Base-by-base conservation (phyloP, 2,888 invertebrate species). In the Yponomeuta plumbellus region DNA sequence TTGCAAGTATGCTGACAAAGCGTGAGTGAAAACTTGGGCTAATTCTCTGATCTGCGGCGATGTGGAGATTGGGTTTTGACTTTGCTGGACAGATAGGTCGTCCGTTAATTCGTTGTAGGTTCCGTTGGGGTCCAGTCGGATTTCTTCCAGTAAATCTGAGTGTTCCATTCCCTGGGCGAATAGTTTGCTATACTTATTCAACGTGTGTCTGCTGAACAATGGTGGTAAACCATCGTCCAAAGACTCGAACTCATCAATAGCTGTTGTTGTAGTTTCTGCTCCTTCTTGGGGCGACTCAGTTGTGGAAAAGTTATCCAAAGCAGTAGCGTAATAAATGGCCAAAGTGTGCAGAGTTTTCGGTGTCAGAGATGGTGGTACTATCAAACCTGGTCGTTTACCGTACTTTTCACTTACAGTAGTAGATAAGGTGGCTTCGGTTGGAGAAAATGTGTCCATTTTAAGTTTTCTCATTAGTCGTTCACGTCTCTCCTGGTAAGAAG, bases 11-110 rank as follows among this genome's bases (percentile, higher is more conserved):
- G 95, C 96, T 1, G 96, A 95, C 20, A 97, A 83, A 0, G 96
- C 97, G 75, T 96, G 94, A 0, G 96, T 96, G 74, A 97, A 97
- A 4, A 97, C 95, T 83, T 96, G 95, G 0, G 97, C 97, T 5
- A 97, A 82, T 81, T 96, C 95, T 66, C 96, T 92, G 0, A 96
- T 93, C 81, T 94, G 92, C n/a, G 95, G 92, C 70, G 84, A 92
- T 44, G 82, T 90, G 13, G 93, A 92, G 8, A 95, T 80, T 0
- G 94, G 93, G 23, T 93, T 93, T 75, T 93, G 92, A 74, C 94
- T 91, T 81, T 95, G 93, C 75, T 94, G 92, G 66, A 93, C 84
- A 61, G 93, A 91, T 11, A 94, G 79, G 76, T 94, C 94, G 69
- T 89, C 89, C 39, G 82, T 80, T 34, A 92, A 82, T 71, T 89